phyloP scores from a whole-genome alignment of 2,113 vertebrate species.

The Microtus ochrogaster region DNA sequence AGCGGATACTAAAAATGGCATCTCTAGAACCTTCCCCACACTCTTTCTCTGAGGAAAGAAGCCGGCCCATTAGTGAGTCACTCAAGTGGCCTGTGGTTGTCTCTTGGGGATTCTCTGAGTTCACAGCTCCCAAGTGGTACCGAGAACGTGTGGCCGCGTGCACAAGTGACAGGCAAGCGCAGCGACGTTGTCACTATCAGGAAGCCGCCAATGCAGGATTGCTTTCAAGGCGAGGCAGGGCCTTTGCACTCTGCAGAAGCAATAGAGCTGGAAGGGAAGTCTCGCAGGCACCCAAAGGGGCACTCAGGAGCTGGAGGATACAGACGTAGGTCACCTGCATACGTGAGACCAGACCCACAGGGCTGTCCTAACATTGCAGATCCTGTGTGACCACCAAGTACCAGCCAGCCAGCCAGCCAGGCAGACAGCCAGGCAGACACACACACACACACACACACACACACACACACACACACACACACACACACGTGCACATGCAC shows the following conservation, averaged over 20 bases:
- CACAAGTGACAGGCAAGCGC: neutral
- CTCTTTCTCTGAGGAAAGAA: conserved; percentile 49
- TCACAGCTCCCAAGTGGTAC: neutral
- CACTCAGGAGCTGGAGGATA: rapidly evolving
- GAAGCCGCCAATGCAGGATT: conserved; percentile 62
- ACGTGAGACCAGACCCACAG: neutral
- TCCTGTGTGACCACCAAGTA: neutral
- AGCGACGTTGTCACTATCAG: conserved; percentile 53
- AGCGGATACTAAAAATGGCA: conserved; percentile 41
- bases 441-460: too few relatives aligned
- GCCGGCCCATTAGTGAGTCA: neutral
- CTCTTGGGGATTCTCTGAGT: conserved; percentile 54
- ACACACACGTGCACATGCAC: rapidly evolving
- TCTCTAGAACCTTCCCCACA: conserved; percentile 44
- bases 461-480: neutral
- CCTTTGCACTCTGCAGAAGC: neutral
- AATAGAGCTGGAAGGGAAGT: conserved; percentile 24
- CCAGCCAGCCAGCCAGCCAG: too few relatives aligned
- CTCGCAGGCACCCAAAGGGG: neutral
- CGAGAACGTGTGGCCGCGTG: neutral
- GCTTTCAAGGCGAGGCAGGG: conserved; percentile 51
- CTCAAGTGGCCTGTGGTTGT: neutral
- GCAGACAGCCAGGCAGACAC: rapidly evolving
- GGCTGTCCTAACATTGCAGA: rapidly evolving
- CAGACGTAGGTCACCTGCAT: neutral